Percentiles rank a stretch among this genome's conserved stretches.
phyloP scores from a whole-genome alignment of 2,113 vertebrate species.

The Mastomys coucha region DNA sequence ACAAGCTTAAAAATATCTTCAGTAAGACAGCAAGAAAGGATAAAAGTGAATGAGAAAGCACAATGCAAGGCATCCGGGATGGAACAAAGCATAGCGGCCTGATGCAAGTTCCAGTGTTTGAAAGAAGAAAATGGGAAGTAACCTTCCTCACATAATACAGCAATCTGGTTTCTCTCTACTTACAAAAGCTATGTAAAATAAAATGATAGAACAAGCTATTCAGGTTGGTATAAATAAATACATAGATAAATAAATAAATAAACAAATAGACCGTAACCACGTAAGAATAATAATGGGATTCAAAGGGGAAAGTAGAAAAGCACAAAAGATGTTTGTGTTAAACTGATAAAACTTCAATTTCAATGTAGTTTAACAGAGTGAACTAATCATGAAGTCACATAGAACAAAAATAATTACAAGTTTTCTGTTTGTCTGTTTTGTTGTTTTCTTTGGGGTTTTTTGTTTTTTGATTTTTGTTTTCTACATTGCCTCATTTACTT shows the following conservation, averaged over 20 bases:
- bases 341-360: neutral
- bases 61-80: neutral
- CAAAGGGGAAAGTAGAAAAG: neutral
- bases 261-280: neutral
- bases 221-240: neutral
- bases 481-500: too few relatives aligned
- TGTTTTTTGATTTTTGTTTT: too few relatives aligned
- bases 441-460: neutral
- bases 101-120: neutral
- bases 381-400: neutral
- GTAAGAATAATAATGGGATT: neutral
- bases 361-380: neutral
- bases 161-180: neutral
- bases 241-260: neutral
- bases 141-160: neutral
- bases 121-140: neutral
- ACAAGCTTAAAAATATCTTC: constrained; percentile 16
- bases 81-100: neutral
- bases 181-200: neutral
- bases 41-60: neutral
- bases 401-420: neutral
- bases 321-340: neutral
- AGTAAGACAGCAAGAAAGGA: neutral
- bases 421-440: neutral
- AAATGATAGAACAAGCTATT: neutral